Evolutionary conservation across 2,113 vertebrate species (phyloP), one percentile per base, ranked within the genome.

Genomic region (Strigops habroptila): DNA sequence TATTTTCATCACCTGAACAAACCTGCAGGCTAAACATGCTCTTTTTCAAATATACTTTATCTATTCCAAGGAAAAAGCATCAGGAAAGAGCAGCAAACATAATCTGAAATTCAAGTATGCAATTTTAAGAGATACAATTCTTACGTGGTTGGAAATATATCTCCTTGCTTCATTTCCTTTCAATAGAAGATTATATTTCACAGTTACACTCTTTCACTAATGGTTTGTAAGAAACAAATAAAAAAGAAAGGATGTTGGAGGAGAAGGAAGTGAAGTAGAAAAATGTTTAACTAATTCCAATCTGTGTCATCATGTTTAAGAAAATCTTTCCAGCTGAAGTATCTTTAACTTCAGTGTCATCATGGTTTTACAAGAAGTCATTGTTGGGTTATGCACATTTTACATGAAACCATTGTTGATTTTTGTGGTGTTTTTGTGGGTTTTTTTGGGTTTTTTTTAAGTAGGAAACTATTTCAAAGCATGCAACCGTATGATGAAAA

Each of bases 381-480:
- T 39, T 39, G 39, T 39, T 39, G n/a, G n/a, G n/a, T 39, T 39
- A 9, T 39, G 39, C 11, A 11, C 39, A 39, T 39, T 39, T 39
- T 39, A 39, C 39, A 39, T 9, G 39, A 39, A 39, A 39, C 8
- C 39, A 39, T 39, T 39, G 39, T 39, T 39, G 39, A 39, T 39
- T 28, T 53, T 7, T 52, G 51, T 52, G 27, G 51, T 8, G 24
- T 9, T 51, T 53, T 52, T 25, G 4, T 41, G 9, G 1, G 2
- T 0, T 16, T 22, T 57, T 33, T 33, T 31, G 18, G 7, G 18
- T 22, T 3, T 0, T 12, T 30, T 73, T 70, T 6, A 33, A 1
- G 2, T 6, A 37, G 12, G 27, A 14, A 60, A 69, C n/a, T 62
- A 41, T 51, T 70, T 28, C 9, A 37, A 39, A 76, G 4, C 3